phyloP scores from a whole-genome alignment of 1,140 invertebrate species.

The Cydia splendana region DNA sequence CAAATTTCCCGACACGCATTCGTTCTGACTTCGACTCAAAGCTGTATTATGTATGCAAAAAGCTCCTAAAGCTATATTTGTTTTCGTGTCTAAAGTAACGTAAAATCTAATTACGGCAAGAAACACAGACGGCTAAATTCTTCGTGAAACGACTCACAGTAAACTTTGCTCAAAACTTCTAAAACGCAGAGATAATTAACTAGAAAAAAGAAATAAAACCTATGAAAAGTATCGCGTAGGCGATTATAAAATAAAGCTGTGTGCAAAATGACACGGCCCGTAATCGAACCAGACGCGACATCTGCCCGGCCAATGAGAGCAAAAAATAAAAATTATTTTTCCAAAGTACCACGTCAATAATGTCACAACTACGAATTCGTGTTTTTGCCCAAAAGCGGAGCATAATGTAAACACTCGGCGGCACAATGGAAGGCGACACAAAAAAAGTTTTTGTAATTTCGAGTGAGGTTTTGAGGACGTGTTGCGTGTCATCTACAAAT shows the following conservation, averaged over 20 bases:
- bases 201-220: conserved; percentile 44
- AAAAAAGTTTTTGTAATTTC: conserved; percentile 47
- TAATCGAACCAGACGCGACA: conserved; percentile 62
- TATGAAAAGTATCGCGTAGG: conserved; percentile 55
- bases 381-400: conserved; percentile 45
- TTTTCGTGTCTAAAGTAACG: conserved; percentile 14
- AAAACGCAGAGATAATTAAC: conserved; percentile 36
- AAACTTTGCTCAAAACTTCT: conserved; percentile 13
- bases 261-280: conserved; percentile 49
- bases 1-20: not conserved
- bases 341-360: conserved; percentile 55
- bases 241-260: conserved; percentile 62
- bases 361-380: conserved; percentile 60
- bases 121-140: conserved; percentile 11
- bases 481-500: conserved; percentile 27
- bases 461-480: conserved; percentile 46
- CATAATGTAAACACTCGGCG: conserved; percentile 62
- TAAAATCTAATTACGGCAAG: conserved; percentile 13
- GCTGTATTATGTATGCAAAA: conserved; percentile 5
- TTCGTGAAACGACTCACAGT: not conserved
- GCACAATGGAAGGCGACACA: conserved; percentile 46
- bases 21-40: not conserved
- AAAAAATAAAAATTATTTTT: conserved; percentile 57
- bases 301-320: conserved; percentile 51
- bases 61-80: conserved; percentile 1